A percentile compares a stretch with the other conserved stretches of the same genome.
Conservation (phyloP, 2,797 vertebrate genomes). For the Lacerta bilineata region DNA sequence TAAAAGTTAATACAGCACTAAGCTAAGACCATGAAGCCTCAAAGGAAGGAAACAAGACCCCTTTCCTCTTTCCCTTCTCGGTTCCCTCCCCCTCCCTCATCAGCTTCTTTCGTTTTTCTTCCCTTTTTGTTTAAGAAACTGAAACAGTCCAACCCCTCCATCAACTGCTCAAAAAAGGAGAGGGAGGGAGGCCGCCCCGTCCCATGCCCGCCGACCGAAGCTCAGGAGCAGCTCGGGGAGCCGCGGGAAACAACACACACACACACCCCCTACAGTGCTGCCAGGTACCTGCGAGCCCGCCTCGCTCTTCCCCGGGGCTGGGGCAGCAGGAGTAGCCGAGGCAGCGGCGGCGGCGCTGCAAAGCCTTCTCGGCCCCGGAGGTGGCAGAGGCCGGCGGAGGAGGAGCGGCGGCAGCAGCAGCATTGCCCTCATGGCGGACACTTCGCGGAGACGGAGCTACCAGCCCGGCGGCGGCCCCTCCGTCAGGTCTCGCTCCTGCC, state of each 20-base stretch:
- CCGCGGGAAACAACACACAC: no score
- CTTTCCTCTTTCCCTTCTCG: no score
- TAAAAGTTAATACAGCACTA: background rate
- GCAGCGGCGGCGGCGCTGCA: constrained; percentile 28
- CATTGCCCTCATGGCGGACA: background rate
- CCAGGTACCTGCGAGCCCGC: constrained; percentile 62
- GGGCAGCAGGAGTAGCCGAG: constrained; percentile 19
- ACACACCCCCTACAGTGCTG: no score
- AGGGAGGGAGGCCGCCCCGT: no score
- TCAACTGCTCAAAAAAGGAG: background rate
- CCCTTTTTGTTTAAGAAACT: no score
- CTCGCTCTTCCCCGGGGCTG: background rate
- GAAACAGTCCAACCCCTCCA: no score
- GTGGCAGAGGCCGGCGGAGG: background rate
- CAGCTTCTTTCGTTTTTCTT: no score
- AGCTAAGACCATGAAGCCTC: background rate
- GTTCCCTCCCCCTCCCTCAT: no score
- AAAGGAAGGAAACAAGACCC: no score
- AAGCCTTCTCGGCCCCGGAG: background rate
- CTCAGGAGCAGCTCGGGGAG: no score
- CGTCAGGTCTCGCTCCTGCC: background rate
- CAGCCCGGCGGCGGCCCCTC: background rate
- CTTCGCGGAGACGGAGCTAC: background rate
- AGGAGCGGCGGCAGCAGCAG: background rate
- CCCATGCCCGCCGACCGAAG: no score